Percentiles rank a stretch among this genome's conserved stretches.
Conservation (phyloP, 2,113 vertebrate species). For the Pelecanoides urinatrix region DNA sequence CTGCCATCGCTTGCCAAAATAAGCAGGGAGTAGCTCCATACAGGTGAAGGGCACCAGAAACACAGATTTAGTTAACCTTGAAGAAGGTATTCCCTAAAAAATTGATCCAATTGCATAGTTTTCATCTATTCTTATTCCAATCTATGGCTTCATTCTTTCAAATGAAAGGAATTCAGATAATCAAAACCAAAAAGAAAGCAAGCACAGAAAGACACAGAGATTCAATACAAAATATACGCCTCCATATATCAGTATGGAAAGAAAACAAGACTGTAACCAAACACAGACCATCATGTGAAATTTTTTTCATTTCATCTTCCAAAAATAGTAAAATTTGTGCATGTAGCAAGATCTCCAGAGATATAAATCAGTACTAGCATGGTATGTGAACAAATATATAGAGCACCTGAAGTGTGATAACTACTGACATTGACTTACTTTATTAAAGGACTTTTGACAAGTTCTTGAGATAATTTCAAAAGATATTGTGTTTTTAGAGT, state of each 20-base stretch:
- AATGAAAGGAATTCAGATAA: neutral
- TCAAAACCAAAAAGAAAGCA: neutral
- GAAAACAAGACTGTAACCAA: neutral
- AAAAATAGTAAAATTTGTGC: neutral
- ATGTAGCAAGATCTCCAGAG: neutral
- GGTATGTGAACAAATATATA: neutral
- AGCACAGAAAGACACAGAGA: neutral
- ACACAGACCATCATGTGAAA: neutral
- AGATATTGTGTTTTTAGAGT: neutral
- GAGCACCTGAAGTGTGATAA: neutral
- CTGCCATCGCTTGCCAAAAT: neutral
- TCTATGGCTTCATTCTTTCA: neutral
- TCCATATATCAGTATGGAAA: neutral
- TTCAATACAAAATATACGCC: neutral
- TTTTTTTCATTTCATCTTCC: neutral
- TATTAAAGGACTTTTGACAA: neutral
- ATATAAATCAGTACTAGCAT: neutral
- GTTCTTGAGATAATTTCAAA: neutral
- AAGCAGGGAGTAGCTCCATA: neutral
- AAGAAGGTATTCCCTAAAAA: neutral
- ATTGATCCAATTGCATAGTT: neutral
- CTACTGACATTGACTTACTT: constrained; percentile 8
- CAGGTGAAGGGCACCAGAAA: neutral
- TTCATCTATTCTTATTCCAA: neutral
- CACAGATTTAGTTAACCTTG: neutral